phyloP scores from a whole-genome alignment of 2,888 invertebrate species.

The Tachina fera region DNA sequence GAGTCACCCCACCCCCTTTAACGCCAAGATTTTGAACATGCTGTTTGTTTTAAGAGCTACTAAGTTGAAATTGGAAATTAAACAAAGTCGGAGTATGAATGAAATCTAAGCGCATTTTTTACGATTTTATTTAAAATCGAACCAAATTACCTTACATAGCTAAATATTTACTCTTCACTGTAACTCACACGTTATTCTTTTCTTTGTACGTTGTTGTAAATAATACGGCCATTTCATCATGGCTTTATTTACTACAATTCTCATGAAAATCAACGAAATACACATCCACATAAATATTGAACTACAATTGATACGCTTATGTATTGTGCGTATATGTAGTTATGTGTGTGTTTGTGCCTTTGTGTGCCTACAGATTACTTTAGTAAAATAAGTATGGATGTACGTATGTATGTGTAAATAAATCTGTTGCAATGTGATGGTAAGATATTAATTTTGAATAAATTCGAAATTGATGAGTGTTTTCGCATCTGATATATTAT shows the following conservation, averaged over 20 bases:
- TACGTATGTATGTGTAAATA: not conserved
- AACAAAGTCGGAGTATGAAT: too few relatives aligned
- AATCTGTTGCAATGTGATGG: slow-evolving; percentile 45
- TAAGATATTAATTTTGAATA: slow-evolving; percentile 79
- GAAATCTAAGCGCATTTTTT: too few relatives aligned
- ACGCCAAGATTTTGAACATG: too few relatives aligned
- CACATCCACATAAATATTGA: not conserved
- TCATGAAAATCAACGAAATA: not conserved
- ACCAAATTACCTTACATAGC: too few relatives aligned
- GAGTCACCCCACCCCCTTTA: too few relatives aligned
- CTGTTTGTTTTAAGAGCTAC: too few relatives aligned
- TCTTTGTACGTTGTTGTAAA: too few relatives aligned
- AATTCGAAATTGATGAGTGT: slow-evolving; percentile 79
- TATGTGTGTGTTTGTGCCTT: not conserved
- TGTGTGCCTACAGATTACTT: not conserved
- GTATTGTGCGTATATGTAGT: not conserved
- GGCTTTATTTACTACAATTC: not conserved
- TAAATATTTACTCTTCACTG: too few relatives aligned
- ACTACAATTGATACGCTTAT: not conserved
- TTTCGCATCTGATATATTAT: slow-evolving; percentile 64
- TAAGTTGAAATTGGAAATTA: too few relatives aligned
- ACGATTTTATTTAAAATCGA: too few relatives aligned
- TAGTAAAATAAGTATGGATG: not conserved
- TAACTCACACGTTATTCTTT: too few relatives aligned
- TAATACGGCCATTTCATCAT: not conserved